Percentiles rank a stretch among this genome's conserved stretches.
Evolutionary conservation across 2,888 invertebrate genomes (phyloP).

Genomic region (Athetis lepigone): DNA sequence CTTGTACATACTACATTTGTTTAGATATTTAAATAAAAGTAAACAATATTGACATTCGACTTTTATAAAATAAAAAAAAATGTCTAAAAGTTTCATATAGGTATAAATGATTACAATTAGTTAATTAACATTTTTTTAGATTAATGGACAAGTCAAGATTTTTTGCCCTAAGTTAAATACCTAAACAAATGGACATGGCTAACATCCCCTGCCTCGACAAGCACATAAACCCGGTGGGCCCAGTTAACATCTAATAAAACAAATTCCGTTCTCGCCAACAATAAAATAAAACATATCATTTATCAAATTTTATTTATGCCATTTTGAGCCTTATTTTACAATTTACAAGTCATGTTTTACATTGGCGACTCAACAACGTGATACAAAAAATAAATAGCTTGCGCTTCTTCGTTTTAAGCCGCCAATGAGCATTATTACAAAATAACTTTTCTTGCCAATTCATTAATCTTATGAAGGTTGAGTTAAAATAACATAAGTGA

Average conservation of each 20-base stretch:
- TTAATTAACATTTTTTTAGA: no score
- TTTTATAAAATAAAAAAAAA: no score
- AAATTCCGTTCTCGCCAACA: neutral
- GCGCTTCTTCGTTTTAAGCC: slow-evolving; percentile 23
- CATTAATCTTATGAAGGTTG: slow-evolving; percentile 16
- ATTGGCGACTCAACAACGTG: slow-evolving; percentile 44
- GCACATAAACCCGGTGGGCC: no score
- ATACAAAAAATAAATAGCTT: slow-evolving; percentile 38
- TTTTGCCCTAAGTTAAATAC: no score
- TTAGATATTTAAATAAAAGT: no score
- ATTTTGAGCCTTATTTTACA: slow-evolving; percentile 63
- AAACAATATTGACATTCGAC: no score
- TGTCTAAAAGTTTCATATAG: no score
- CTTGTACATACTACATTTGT: no score
- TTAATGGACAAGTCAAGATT: no score
- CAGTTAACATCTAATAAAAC: slow-evolving; percentile 35
- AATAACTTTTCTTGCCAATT: slow-evolving; percentile 43
- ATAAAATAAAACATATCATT: slow-evolving; percentile 39
- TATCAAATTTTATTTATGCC: slow-evolving; percentile 63
- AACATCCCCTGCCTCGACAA: no score
- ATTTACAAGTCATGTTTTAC: slow-evolving; percentile 52
- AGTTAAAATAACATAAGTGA: slow-evolving; percentile 14
- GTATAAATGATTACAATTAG: no score
- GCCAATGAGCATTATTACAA: slow-evolving; percentile 36
- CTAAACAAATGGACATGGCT: no score